A percentile compares a stretch with the other conserved stretches of the same genome.
These are phyloP conservation scores for Cosmopolites sordidus DNA, from an alignment of 2,888 invertebrate species.

Conservation along the genomic window DNA sequence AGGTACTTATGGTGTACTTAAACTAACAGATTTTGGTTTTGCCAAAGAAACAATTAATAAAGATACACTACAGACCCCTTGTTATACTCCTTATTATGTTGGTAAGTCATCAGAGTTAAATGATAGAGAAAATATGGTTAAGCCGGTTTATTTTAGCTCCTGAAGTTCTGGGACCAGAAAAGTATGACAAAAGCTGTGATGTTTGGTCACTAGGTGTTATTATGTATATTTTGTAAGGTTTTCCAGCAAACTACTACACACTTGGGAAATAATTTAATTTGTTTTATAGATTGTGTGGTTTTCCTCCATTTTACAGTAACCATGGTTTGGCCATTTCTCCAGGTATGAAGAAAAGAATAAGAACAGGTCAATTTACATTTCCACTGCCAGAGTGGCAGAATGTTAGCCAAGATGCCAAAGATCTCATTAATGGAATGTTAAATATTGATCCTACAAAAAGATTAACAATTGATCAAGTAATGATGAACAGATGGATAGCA, in stretches of 20 bases:
- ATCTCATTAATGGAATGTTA: constrained; percentile 89
- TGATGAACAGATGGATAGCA: constrained; percentile 82
- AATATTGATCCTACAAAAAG: constrained; percentile 90
- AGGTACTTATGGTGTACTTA: constrained; percentile 75
- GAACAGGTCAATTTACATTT: constrained; percentile 95
- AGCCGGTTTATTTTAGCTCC: constrained; percentile 41
- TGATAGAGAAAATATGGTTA: neutral
- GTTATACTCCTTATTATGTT: constrained; percentile 99
- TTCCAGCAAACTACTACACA: neutral
- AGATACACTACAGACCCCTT: constrained; percentile 93
- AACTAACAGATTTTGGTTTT: constrained; percentile 98
- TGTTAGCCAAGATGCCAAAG: constrained; percentile 92
- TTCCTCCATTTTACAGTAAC: constrained; percentile 98
- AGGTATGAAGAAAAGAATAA: constrained; percentile 96
- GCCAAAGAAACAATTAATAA: constrained; percentile 88
- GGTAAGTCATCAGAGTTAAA: constrained; percentile 51
- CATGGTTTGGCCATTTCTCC: constrained; percentile 97
- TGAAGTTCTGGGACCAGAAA: constrained; percentile 91
- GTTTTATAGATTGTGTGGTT: constrained; percentile 75
- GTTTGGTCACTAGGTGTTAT: constrained; percentile 99
- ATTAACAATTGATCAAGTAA: constrained; percentile 85
- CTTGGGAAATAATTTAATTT: neutral
- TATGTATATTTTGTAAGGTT: constrained; percentile 90
- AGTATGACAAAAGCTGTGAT: constrained; percentile 98
- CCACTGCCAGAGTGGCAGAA: constrained; percentile 94